phyloP scores from a whole-genome alignment of 2,113 vertebrate genomes.

The Gallinago jamesoni region DNA sequence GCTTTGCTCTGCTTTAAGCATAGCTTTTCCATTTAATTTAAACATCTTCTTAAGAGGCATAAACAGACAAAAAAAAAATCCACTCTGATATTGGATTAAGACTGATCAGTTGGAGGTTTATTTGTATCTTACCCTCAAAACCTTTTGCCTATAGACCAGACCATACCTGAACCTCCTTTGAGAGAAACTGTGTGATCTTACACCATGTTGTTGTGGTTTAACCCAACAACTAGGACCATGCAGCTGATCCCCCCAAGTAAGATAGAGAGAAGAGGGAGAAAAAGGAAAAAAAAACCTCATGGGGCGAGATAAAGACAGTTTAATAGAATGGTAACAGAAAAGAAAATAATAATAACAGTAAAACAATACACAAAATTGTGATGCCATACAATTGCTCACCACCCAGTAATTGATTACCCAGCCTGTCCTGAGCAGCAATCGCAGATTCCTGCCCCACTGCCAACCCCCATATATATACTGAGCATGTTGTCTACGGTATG shows the following conservation, averaged over 20 bases:
- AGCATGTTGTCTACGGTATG: background rate
- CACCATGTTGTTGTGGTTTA: accelerated
- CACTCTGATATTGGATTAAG: conserved; percentile 13
- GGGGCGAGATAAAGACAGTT: background rate
- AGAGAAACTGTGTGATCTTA: background rate
- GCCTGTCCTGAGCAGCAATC: background rate
- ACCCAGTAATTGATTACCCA: background rate
- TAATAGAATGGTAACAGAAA: background rate
- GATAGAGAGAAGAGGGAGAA: background rate
- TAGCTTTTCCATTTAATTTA: conserved; percentile 32
- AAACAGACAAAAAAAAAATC: background rate
- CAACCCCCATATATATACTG: background rate
- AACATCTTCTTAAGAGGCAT: conserved; percentile 1
- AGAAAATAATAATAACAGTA: background rate
- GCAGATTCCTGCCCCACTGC: background rate
- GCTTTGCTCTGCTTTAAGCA: background rate
- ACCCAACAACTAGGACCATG: background rate
- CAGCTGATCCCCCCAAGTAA: background rate
- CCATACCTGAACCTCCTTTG: background rate
- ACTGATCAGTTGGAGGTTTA: background rate
- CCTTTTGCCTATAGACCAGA: background rate
- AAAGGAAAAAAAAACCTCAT: background rate
- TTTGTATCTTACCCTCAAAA: background rate
- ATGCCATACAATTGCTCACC: background rate
- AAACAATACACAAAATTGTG: background rate